Evolutionary conservation across 2,888 invertebrate species (phyloP).

Genomic region (Agrochola litura): DNA sequence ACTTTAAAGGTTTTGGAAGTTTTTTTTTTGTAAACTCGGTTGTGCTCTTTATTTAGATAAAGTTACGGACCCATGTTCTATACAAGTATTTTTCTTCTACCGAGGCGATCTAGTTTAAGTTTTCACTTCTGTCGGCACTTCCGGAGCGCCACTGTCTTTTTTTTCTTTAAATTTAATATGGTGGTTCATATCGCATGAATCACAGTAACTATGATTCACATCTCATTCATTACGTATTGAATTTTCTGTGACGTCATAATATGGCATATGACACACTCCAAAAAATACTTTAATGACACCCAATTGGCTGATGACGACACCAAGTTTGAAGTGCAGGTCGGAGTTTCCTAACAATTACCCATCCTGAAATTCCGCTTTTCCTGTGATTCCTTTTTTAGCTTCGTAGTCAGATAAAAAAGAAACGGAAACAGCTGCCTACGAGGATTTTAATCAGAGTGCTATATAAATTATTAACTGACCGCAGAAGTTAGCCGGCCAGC

Average conservation of each 20-base stretch:
- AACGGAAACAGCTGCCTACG: constrained; percentile 8
- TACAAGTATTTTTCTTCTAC: no score
- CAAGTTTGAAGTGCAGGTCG: not conserved
- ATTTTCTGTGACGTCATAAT: not conserved
- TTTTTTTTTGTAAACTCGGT: no score
- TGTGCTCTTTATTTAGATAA: no score
- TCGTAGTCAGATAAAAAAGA: constrained; percentile 14
- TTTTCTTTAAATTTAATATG: not conserved
- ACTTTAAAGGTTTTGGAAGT: no score
- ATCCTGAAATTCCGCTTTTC: not conserved
- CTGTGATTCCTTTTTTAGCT: not conserved
- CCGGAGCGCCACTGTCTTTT: no score
- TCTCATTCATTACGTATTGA: not conserved
- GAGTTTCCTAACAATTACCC: not conserved
- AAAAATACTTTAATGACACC: not conserved
- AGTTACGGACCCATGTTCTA: no score
- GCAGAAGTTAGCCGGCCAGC: constrained; percentile 35
- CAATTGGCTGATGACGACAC: not conserved
- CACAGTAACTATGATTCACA: not conserved
- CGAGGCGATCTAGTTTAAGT: no score
- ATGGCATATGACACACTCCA: no score
- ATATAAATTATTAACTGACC: constrained; percentile 54
- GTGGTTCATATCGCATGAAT: not conserved
- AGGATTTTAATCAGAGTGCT: constrained; percentile 46
- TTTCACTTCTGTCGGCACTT: no score